A percentile compares a stretch with the other conserved stretches of the same genome.
phyloP scores from a whole-genome alignment of 2,113 vertebrate genomes.

The Beaufortia kweichowensis region DNA sequence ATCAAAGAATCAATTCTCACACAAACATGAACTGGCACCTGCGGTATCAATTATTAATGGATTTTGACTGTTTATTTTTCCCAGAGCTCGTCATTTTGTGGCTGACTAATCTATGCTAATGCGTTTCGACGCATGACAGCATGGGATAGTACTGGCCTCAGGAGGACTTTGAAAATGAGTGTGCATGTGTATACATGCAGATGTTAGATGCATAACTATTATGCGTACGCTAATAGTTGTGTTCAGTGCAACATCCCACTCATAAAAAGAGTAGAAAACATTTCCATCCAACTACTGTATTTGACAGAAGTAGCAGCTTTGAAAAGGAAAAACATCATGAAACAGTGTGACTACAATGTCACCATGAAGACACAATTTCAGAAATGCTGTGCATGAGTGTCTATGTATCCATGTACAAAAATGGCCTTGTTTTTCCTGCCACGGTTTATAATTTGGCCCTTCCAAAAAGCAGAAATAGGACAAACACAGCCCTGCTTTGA shows the following conservation, averaged over 20 bases:
- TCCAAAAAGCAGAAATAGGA: constrained; percentile 24
- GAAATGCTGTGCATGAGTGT: background rate
- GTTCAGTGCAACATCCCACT: background rate
- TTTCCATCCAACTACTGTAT: background rate
- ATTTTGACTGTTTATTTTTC: constrained; percentile 25
- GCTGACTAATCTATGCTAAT: constrained; percentile 34
- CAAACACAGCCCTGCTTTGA: constrained; percentile 29
- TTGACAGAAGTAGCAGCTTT: constrained; percentile 17
- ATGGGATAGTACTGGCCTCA: background rate
- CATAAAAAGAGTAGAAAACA: background rate
- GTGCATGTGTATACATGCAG: background rate
- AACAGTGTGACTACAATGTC: background rate
- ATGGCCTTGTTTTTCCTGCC: background rate
- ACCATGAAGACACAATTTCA: background rate
- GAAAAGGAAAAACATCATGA: constrained; percentile 32
- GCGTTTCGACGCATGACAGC: background rate
- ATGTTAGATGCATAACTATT: background rate
- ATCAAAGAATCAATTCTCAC: background rate
- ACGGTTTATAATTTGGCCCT: constrained; percentile 11
- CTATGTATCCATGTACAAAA: background rate
- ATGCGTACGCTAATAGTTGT: background rate
- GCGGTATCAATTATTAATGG: constrained; percentile 12
- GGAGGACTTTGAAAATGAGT: background rate
- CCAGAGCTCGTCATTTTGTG: constrained; percentile 6
- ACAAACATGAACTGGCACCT: constrained; percentile 4